phyloP scores from a whole-genome alignment of 2,113 vertebrate species.

The Ptychochromis oligacanthus region DNA sequence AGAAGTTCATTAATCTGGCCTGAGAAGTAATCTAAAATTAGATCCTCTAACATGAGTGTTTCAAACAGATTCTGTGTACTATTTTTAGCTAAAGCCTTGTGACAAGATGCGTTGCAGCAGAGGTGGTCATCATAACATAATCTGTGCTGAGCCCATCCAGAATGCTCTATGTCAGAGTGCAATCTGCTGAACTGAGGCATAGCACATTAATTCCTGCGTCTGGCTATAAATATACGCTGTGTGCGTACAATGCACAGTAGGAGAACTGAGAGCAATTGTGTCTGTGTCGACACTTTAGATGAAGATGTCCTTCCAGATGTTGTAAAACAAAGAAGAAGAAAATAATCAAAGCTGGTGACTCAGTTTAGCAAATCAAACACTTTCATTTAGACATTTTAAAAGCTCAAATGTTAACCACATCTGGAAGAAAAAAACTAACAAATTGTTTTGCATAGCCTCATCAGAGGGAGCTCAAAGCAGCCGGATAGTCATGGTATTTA shows the following conservation, averaged over 20 bases:
- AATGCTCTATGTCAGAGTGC: slow-evolving; percentile 34
- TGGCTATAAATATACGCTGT: not conserved
- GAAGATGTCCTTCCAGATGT: slow-evolving; percentile 14
- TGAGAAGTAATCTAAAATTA: slow-evolving; percentile 60
- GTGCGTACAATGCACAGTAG: not conserved
- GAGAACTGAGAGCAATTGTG: not conserved
- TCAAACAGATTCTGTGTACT: slow-evolving; percentile 36
- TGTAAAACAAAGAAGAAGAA: not conserved
- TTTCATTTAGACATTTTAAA: slow-evolving; percentile 53
- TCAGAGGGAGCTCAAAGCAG: slow-evolving; percentile 32
- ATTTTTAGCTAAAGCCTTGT: slow-evolving; percentile 45
- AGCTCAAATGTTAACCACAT: slow-evolving; percentile 47
- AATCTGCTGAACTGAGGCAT: not conserved
- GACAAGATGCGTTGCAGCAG: slow-evolving; percentile 33
- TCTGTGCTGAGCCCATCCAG: slow-evolving; percentile 33
- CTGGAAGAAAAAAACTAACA: slow-evolving; percentile 41
- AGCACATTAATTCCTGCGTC: not conserved
- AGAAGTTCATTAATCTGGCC: slow-evolving; percentile 57
- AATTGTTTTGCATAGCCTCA: slow-evolving; percentile 47
- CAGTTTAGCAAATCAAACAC: slow-evolving; percentile 28
- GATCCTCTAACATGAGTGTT: slow-evolving; percentile 8
- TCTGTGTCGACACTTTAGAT: not conserved
- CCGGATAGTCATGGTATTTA: slow-evolving; percentile 33
- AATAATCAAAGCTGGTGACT: slow-evolving; percentile 34
- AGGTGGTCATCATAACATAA: slow-evolving; percentile 49